Conservation (phyloP, 2,888 invertebrate species). For the Acleris emargana region DNA sequence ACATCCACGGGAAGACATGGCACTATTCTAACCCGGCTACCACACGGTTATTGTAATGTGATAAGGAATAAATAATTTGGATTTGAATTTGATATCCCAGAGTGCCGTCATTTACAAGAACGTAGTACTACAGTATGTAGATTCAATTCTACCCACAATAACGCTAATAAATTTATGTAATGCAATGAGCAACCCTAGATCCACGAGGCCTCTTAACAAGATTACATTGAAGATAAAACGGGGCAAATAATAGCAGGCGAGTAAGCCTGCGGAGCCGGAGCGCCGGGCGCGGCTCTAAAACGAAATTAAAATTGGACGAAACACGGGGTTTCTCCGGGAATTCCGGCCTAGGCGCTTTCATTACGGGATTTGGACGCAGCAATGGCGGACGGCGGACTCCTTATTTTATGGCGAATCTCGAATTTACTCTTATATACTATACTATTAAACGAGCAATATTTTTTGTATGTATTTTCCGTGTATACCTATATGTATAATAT, state of each 20-base stretch:
- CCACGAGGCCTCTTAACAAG: slow-evolving; percentile 78
- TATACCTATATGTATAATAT: too few relatives aligned
- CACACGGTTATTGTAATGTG: too few relatives aligned
- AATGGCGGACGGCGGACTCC: slow-evolving; percentile 6
- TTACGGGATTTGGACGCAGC: slow-evolving; percentile 39
- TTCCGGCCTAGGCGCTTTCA: slow-evolving; percentile 34
- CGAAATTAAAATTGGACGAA: slow-evolving; percentile 74
- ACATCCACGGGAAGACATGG: too few relatives aligned
- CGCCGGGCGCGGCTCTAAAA: slow-evolving; percentile 62
- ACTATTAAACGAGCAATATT: too few relatives aligned
- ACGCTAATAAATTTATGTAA: not conserved
- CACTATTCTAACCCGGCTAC: too few relatives aligned
- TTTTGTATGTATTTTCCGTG: too few relatives aligned
- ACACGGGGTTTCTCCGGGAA: slow-evolving; percentile 35
- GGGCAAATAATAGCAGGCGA: slow-evolving; percentile 74
- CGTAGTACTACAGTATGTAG: too few relatives aligned
- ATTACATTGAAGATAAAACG: slow-evolving; percentile 82
- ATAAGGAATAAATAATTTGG: too few relatives aligned
- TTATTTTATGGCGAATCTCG: slow-evolving; percentile 20
- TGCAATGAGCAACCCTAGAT: slow-evolving; percentile 26
- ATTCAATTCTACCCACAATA: too few relatives aligned
- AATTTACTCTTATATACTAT: not conserved
- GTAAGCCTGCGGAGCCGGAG: slow-evolving; percentile 56
- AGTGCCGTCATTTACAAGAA: too few relatives aligned
- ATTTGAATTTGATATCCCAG: too few relatives aligned